These are phyloP conservation scores for Cephalopachus bancanus DNA, from an alignment of 2,797 vertebrate genomes.

Conservation along the genomic window DNA sequence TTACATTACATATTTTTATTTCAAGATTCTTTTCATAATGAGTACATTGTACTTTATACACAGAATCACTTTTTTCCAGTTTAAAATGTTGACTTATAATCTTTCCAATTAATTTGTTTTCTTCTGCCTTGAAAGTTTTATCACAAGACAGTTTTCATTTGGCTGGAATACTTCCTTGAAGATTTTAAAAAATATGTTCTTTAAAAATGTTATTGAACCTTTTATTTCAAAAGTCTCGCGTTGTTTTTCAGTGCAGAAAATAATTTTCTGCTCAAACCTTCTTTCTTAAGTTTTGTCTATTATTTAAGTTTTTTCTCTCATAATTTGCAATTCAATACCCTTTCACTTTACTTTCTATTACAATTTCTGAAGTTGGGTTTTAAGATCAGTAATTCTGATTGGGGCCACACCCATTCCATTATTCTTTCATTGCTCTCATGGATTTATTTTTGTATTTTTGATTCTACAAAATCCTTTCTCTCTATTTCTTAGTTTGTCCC, in stretches of 20 bases:
- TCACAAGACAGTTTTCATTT: not conserved
- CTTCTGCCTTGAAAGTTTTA: not conserved
- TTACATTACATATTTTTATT: not conserved
- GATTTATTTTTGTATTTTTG: slow-evolving; percentile 47
- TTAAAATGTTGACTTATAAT: not conserved
- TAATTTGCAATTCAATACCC: not conserved
- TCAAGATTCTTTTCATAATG: not conserved
- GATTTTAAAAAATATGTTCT: not conserved
- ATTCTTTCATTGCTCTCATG: not conserved
- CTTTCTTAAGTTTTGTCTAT: not conserved
- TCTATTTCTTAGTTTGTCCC: not conserved
- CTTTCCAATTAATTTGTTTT: not conserved
- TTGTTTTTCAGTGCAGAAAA: not conserved
- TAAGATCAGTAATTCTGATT: not conserved
- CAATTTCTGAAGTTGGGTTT: not conserved
- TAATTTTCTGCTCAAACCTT: not conserved
- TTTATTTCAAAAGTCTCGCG: not conserved
- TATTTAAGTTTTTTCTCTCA: not conserved
- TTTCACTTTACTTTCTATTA: not conserved
- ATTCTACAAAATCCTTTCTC: not conserved
- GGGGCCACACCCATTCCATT: not conserved
- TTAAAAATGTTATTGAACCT: not conserved
- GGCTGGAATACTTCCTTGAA: not conserved
- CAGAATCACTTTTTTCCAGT: not conserved
- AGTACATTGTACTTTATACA: not conserved